Evolutionary conservation across 2,113 vertebrate species (phyloP), one percentile per base, ranked within the genome.

Genomic region (Sterna hirundo): DNA sequence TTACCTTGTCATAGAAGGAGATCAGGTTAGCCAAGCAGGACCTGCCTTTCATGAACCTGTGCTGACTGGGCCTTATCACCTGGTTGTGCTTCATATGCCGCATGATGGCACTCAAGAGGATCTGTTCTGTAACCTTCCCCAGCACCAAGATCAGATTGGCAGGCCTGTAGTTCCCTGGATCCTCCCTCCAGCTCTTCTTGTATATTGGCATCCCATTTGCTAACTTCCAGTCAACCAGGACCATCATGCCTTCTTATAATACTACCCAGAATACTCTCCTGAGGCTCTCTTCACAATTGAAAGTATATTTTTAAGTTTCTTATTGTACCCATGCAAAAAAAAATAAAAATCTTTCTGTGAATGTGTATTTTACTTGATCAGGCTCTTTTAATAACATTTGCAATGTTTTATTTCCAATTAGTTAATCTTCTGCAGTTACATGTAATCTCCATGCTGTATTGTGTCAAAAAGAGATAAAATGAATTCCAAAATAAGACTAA

Each of bases 371-470:
- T 92, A 78, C 51, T 74, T 71, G 5, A 91, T 87, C 61, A 40
- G 15, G 57, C 23, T 90, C 36, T 76, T 80, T 83, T 68, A 93
- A 81, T 68, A 85, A 80, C 19, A 47, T 87, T 89, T 94, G n/a
- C 44, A 75, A 54, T 76, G 64, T 83, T 94, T 93, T 91, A 65
- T 93, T 96, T 89, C 55, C 71, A 90, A 52, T 83, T 88, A 94
- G 40, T 91, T 95, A 95, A 86, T 86, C 57, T 90, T 86, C 64
- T 89, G 51, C 42, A 78, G 62, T 80, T 88, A 83, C 57, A 61
- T 49, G 21, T 76, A 95, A 94, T 95, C 57, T 88, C 29, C 36
- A 36, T 76, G 38, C 11, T 83, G 25, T 62, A 88, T 90, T 83
- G 61, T 84, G 42, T 86, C 52, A 90, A 90, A 96, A 78, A 80